phyloP scores from a whole-genome alignment of 2,113 vertebrate species.

The Phalacrocorax carbo region DNA sequence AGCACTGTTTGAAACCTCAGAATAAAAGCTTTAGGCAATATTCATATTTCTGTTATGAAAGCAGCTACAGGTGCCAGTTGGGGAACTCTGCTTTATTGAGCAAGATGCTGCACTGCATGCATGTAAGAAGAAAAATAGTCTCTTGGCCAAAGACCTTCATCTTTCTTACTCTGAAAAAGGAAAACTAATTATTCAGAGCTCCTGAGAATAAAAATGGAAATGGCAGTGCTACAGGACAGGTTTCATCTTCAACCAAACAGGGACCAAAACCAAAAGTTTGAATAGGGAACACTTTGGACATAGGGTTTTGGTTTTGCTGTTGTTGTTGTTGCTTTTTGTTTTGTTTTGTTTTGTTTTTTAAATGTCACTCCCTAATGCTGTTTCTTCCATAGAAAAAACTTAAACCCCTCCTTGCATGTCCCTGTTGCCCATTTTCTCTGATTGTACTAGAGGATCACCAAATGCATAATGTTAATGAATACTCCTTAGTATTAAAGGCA shows the following conservation, averaged over 20 bases:
- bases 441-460: not conserved
- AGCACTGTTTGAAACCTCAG: not conserved
- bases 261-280: not conserved
- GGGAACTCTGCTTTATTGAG: not conserved
- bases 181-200: not conserved
- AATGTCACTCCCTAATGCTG: fast-evolving
- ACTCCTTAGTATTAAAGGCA: not conserved
- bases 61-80: not conserved
- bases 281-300: not conserved
- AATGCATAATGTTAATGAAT: not conserved
- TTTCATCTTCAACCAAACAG: not conserved
- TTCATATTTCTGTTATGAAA: not conserved
- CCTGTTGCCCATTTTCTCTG: not conserved
- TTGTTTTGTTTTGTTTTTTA: too few relatives aligned
- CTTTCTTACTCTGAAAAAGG: not conserved
- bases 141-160: not conserved
- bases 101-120: not conserved
- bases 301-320: too few relatives aligned
- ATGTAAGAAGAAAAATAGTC: not conserved
- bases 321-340: too few relatives aligned
- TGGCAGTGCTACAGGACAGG: not conserved
- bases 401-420: not conserved
- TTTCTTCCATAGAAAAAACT: not conserved
- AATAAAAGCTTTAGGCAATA: not conserved
- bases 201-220: not conserved